Evolutionary conservation across 2,888 invertebrate genomes (phyloP), one percentile per base, ranked within the genome.

Genomic region (Drosophila trichaetosa): DNA sequence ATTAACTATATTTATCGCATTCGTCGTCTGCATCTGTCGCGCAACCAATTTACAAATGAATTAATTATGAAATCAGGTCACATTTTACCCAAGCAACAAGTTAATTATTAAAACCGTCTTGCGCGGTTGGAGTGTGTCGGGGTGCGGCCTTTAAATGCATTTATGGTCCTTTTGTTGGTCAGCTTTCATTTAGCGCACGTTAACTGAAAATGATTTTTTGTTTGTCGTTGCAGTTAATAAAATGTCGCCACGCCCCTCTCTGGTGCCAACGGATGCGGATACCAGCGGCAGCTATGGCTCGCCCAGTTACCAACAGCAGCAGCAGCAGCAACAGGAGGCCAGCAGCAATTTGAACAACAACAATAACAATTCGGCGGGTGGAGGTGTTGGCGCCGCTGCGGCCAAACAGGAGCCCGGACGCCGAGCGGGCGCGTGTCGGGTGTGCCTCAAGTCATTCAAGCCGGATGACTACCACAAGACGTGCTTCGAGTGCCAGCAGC

Each of bases 401-500:
- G 74, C 88, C 63, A 83, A 85, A 76, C 96, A 96, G 91, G 95
- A 96, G 21, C 96, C 96, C 6, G 95, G 96, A 4, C 96, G 96
- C 52, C 94, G 97, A 51, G 96, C 95, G 74, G 97, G 95, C 69
- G 96, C 96, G 73, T 98, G 96, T 93, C 94, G 97, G 79, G 96
- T 98, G 33, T 98, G 98, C 92, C 94, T 97, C 80, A 98, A 98
- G 93, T 97, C 97, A 68, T 96, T 98, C 92, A 97, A 97, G 91
- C 97, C 97, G 0, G 97, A 97, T 72, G 98, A 98, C 93, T 97
- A 96, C 92, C 97, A 96, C 93, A 96, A 97, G 93, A 96, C 96
- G 60, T 98, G 98, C 94, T 96, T 96, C 90, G 98, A 97, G 93
- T 98, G 98, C 93, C 96, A 97, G 90, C 97, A 97, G 91, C 95